Percentiles rank a stretch among this genome's conserved stretches.
Evolutionary conservation across 2,888 invertebrate genomes (phyloP).

Genomic region (Coelogynopora nodosa): DNA sequence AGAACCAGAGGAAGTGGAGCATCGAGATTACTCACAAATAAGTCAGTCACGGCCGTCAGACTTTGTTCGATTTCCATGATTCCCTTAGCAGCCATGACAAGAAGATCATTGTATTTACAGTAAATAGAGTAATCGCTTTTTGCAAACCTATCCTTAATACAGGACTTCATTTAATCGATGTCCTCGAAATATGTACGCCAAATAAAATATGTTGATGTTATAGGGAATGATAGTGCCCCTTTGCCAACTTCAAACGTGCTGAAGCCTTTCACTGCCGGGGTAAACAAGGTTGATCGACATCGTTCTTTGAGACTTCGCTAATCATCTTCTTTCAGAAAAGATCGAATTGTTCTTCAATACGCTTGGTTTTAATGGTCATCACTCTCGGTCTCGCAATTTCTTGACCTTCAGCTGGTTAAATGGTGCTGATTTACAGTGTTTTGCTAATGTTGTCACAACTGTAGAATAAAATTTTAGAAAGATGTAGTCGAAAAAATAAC

Average conservation of each 20-base stretch:
- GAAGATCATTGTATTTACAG: no score
- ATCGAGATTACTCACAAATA: no score
- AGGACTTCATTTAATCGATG: neutral
- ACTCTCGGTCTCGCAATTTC: neutral
- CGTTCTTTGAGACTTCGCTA: neutral
- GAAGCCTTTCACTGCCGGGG: neutral
- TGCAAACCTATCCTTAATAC: neutral
- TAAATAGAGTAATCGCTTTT: neutral
- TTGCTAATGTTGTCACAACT: neutral
- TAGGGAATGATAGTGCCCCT: neutral
- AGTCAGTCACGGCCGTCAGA: conserved; percentile 9
- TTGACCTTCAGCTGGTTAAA: neutral
- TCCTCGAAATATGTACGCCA: neutral
- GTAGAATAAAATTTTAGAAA: neutral
- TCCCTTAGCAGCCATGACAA: conserved; percentile 14
- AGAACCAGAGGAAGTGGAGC: conserved; percentile 11
- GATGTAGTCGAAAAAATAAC: neutral
- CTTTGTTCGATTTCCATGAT: conserved; percentile 5
- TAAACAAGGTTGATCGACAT: neutral
- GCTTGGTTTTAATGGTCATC: neutral
- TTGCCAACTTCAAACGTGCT: neutral
- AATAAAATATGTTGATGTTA: neutral
- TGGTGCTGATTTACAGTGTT: neutral
- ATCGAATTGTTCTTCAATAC: neutral
- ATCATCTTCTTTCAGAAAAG: neutral